These are phyloP conservation scores for Gonocerus acuteangulatus DNA, from an alignment of 2,888 invertebrate species.

Conservation along the genomic window DNA sequence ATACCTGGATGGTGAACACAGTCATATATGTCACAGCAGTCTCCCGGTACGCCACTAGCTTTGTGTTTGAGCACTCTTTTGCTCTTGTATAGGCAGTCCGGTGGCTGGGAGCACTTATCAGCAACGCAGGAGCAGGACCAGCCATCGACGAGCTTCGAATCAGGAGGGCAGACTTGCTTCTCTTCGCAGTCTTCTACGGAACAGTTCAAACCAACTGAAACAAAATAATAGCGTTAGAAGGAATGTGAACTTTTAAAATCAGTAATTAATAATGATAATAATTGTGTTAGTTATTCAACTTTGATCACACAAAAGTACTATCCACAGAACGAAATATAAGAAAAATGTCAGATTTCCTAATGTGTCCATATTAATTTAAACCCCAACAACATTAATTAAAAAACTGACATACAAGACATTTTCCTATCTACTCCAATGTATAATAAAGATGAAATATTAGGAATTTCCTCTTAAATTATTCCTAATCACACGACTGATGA, in stretches of 20 bases:
- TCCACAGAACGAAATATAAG: too few species aligned
- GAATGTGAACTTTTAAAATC: neutral
- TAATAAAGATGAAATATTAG: too few species aligned
- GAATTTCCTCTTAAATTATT: too few species aligned
- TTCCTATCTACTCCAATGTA: too few species aligned
- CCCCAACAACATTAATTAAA: too few species aligned
- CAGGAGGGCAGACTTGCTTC: conserved; percentile 38
- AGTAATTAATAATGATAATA: too few species aligned
- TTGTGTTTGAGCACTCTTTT: conserved; percentile 31
- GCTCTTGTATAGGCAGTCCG: conserved; percentile 36
- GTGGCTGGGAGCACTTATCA: conserved; percentile 35
- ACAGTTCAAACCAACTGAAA: conserved; percentile 36
- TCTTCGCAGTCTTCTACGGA: conserved; percentile 33
- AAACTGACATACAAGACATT: too few species aligned
- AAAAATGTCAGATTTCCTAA: too few species aligned
- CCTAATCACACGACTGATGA: too few species aligned
- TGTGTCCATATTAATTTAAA: too few species aligned
- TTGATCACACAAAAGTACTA: too few species aligned
- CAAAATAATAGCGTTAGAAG: conserved; percentile 14
- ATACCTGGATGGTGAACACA: conserved; percentile 39
- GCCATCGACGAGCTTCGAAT: conserved; percentile 36
- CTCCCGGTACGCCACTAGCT: conserved; percentile 41
- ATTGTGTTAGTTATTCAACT: too few species aligned
- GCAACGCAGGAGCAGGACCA: conserved; percentile 34
- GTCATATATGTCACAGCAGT: conserved; percentile 42